These are phyloP conservation scores for Drosophila littoralis DNA, from an alignment of 1,140 invertebrate species.

Conservation along the genomic window DNA sequence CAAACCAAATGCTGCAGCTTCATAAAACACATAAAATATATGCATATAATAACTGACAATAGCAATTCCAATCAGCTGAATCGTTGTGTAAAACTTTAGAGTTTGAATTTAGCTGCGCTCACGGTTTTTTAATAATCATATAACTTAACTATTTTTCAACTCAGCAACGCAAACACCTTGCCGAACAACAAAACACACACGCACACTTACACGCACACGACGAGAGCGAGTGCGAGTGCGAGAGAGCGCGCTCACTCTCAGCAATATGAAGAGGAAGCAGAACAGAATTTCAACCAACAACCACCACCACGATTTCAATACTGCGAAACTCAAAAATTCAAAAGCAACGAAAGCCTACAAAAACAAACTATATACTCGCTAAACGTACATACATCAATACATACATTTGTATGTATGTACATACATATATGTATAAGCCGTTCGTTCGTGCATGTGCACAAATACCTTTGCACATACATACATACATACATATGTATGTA, in stretches of 20 bases:
- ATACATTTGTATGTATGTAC: constrained; percentile 5
- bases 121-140: constrained; percentile 60
- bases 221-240: neutral
- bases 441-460: constrained; percentile 13
- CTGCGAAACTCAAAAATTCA: constrained; percentile 72
- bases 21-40: constrained; percentile 13
- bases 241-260: constrained; percentile 34
- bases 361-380: constrained; percentile 63
- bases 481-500: neutral
- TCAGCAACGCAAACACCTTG: constrained; percentile 42
- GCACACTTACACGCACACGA: constrained; percentile 36
- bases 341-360: constrained; percentile 79
- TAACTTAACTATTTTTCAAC: constrained; percentile 70
- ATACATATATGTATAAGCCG: constrained; percentile 8
- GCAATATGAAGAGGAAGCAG: constrained; percentile 41
- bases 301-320: constrained; percentile 75
- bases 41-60: neutral
- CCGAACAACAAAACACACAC: constrained; percentile 47
- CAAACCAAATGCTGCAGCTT: constrained; percentile 45
- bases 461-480: neutral
- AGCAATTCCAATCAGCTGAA: constrained; percentile 2
- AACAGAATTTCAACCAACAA: constrained; percentile 64
- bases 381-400: constrained; percentile 19
- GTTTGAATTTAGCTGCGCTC: constrained; percentile 32
- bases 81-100: constrained; percentile 32